These are phyloP conservation scores for Drosophila sulfurigaster DNA, from an alignment of 1,140 invertebrate genomes.

Conservation along the genomic window DNA sequence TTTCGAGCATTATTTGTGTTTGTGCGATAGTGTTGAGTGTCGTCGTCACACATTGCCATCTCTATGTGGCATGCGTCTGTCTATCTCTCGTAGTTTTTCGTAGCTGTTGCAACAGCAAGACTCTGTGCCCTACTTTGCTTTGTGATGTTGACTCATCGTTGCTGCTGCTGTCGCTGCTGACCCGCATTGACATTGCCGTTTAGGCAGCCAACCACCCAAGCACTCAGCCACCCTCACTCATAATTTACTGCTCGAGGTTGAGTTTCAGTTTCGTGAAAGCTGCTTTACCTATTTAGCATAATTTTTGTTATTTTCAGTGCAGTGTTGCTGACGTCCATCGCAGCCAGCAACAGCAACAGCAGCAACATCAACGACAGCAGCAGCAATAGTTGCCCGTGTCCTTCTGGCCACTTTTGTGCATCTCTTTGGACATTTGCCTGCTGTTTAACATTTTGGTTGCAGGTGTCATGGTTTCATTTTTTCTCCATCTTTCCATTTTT, in stretches of 20 bases:
- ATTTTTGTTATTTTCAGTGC: conserved; percentile 68
- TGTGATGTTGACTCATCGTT: conserved; percentile 32
- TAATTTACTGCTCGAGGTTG: conserved; percentile 76
- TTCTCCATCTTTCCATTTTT: conserved; percentile 15
- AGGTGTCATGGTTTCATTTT: conserved; percentile 32
- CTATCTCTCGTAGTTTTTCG: conserved; percentile 3
- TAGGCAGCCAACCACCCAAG: conserved; percentile 26
- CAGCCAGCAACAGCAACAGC: conserved; percentile 13
- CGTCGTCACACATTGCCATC: not conserved
- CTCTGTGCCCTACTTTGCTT: conserved; percentile 18
- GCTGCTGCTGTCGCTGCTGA: conserved; percentile 34
- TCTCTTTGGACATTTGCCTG: conserved; percentile 74
- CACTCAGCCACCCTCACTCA: conserved; percentile 24
- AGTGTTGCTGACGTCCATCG: conserved; percentile 19
- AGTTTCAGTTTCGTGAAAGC: conserved; percentile 77
- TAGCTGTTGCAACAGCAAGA: conserved; percentile 7
- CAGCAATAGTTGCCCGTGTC: conserved; percentile 24
- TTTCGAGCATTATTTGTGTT: not conserved
- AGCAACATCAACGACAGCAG: conserved; percentile 12
- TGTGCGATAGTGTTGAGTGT: conserved; percentile 1
- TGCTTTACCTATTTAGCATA: conserved; percentile 83
- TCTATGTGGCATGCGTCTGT: conserved; percentile 9
- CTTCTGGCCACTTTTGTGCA: conserved; percentile 62
- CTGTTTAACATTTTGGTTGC: conserved; percentile 70
- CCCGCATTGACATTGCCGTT: conserved; percentile 63